A percentile compares a stretch with the other conserved stretches of the same genome.
Conservation (phyloP, 1,140 invertebrate genomes). For the Leptonema lineaticorne region DNA sequence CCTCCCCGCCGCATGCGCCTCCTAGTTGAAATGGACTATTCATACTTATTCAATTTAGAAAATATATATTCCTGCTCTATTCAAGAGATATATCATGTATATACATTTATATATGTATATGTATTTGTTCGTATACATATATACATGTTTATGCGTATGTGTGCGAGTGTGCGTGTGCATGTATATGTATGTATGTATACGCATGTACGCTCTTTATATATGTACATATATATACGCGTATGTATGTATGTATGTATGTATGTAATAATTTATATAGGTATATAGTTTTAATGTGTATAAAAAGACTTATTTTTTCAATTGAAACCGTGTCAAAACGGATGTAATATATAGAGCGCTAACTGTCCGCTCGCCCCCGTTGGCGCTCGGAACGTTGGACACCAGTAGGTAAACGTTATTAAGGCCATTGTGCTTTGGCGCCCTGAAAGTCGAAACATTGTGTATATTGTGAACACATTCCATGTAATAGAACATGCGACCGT, state of each 20-base stretch:
- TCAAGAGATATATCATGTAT: conserved; percentile 30
- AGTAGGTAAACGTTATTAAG: neutral
- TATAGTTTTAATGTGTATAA: conserved; percentile 37
- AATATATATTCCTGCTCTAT: conserved; percentile 29
- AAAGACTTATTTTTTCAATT: conserved; percentile 40
- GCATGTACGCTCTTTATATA: no score
- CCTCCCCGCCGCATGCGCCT: conserved; percentile 41
- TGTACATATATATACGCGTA: no score
- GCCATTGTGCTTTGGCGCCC: neutral
- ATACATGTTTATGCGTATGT: conserved; percentile 23
- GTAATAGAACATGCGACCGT: conserved; percentile 31
- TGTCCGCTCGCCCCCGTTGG: conserved; percentile 50
- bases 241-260: no score
- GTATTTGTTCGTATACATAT: conserved; percentile 23
- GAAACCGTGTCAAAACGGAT: conserved; percentile 16
- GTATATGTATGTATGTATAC: conserved; percentile 26
- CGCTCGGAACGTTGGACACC: conserved; percentile 4
- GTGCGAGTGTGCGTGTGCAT: no score
- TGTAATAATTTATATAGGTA: no score
- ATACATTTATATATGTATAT: conserved; percentile 26
- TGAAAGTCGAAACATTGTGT: conserved; percentile 17
- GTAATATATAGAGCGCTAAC: conserved; percentile 40
- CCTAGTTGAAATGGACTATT: conserved; percentile 40
- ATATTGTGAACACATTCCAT: conserved; percentile 35
- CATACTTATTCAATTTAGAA: conserved; percentile 31